Evolutionary conservation across 2,888 invertebrate species (phyloP), one percentile per base, ranked within the genome.

Genomic region (Clepsis dumicolana): DNA sequence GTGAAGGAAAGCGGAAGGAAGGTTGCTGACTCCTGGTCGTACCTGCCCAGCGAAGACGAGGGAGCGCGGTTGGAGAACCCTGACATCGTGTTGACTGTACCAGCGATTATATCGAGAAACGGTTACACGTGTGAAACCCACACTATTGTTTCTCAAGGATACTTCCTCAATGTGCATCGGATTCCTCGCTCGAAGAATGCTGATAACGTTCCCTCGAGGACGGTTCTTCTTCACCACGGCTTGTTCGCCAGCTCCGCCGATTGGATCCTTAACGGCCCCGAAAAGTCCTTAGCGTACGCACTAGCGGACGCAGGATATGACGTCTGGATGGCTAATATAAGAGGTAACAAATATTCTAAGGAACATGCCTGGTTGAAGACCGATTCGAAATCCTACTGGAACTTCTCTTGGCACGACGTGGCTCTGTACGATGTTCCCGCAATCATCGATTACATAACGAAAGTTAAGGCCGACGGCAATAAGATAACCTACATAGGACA

Each of bases 361-460:
- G 94, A 94, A 32, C 97, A 97, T 76, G 84, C 94, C 0, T 91
- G 86, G 41, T 87, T 94, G 27, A 91, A 94, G 64, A 87, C 91
- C 0, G 88, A 94, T 32, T 94, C 95, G n/a, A 88, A 94, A 57
- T 85, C 94, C 27, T 97, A 95, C 85, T 97, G 97, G 97, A 90
- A 93, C 73, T 94, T 94, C 71, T 98, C 97, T 73, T 99, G 97
- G 96, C 97, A 98, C 76, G 98, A 99, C 86, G 97, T 98, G 91
- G 98, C 97, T 0, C 75, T 95, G 4, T 95, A 96, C 80, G 99
- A 99, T 88, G 80, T 98, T n/a, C 98, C 99, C 1, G 96, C 97
- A 0, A 95, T 95, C 75, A 95, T 99, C 61, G 96, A 98, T 80
- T 96, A 97, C 68, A 90, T 94, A 14, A 72, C 83, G 21, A 78